Base-by-base conservation (phyloP, 2,113 vertebrate genomes). In the Eclectus roratus region DNA sequence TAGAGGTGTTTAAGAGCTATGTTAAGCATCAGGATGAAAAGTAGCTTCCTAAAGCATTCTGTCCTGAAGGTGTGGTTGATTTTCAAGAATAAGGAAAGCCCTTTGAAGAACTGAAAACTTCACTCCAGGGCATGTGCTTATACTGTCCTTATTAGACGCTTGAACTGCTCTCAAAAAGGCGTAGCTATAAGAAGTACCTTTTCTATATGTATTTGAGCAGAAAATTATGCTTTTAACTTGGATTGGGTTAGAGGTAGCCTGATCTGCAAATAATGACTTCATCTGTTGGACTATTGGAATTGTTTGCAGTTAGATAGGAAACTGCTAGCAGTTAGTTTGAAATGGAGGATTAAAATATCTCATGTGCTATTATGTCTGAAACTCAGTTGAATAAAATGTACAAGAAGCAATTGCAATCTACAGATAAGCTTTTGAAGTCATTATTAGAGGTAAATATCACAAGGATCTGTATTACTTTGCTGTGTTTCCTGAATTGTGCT, bases 351-450 rank as follows among this genome's bases (percentile, higher is more conserved):
- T 90, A 4, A 89, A 85, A 50, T 80, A 6, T 53, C 24, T 87
- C 1, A 0, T 52, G 12, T 66, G 29, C 1, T 2, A 29, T 85
- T 80, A 46, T 33, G 39, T 55, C 69, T 89, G 73, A 85, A 87
- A 74, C 9, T 74, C 41, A 31, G 31, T 37, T 66, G 69, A 81
- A 29, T 74, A 79, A 74, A 61, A 78, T 47, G 27, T 84, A 74
- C 39, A 53, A 92, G 65, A 70, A 89, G 70, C 60, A 79, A 58
- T 63, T 81, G 24, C 31, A 66, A 28, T 37, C 65, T 78, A 21
- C 50, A 78, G 81, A 93, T 93, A 93, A 93, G 61, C 69, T 56
- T 87, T 86, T 60, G 43, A 92, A 89, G 70, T 84, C 55, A 28
- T 86, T 74, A 27, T 0, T 0, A 61, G 23, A 91, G 74, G n/a